Percentiles rank a stretch among this genome's conserved stretches.
These are phyloP conservation scores for Eledone cirrhosa DNA, from an alignment of 2,888 invertebrate species.

Conservation along the genomic window DNA sequence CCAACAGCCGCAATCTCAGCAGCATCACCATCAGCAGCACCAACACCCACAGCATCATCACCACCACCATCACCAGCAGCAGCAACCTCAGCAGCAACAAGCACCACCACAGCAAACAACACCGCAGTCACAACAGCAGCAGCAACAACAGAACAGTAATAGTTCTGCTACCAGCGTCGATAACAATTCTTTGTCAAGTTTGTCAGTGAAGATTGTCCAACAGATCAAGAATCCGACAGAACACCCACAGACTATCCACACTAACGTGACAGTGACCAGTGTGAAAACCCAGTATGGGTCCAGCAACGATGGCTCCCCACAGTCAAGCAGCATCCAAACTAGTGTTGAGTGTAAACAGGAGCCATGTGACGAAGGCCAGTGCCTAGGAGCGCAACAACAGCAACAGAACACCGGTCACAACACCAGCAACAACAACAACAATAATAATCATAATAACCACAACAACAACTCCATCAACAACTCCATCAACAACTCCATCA, in stretches of 20 bases:
- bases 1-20: slow-evolving; percentile 28
- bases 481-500: too few species aligned
- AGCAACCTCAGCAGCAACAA: slow-evolving; percentile 33
- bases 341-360: slow-evolving; percentile 72
- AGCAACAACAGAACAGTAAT: neutral
- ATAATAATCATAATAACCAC: neutral
- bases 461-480: too few species aligned
- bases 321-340: slow-evolving; percentile 35
- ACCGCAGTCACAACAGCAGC: neutral
- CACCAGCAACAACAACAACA: neutral
- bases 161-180: slow-evolving; percentile 21
- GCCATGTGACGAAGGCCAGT: slow-evolving; percentile 68
- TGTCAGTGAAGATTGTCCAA: slow-evolving; percentile 92
- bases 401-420: too few species aligned
- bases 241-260: slow-evolving; percentile 86
- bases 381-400: slow-evolving; percentile 30
- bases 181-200: slow-evolving; percentile 61
- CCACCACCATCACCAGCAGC: slow-evolving; percentile 34
- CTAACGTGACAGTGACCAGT: slow-evolving; percentile 87
- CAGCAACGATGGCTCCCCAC: slow-evolving; percentile 26
- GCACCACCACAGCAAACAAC: slow-evolving; percentile 34
- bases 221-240: slow-evolving; percentile 78
- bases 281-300: slow-evolving; percentile 72
- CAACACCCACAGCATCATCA: slow-evolving; percentile 25
- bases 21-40: too few species aligned